Evolutionary conservation across 2,797 vertebrate genomes (phyloP), one percentile per base, ranked within the genome.

Genomic region (Bucorvus abyssinicus): DNA sequence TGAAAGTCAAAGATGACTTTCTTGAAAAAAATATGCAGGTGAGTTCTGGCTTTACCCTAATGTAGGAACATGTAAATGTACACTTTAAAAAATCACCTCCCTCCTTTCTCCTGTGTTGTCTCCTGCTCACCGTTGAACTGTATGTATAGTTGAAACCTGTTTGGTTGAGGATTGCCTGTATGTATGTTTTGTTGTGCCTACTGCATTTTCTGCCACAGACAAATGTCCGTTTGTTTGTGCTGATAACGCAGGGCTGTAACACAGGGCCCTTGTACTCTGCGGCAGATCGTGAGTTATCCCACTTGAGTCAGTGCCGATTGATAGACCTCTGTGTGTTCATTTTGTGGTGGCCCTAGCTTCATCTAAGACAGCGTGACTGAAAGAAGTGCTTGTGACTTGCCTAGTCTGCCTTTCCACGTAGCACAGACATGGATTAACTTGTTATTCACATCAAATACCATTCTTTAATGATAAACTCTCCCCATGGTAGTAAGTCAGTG

Each of bases 281-380:
- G 52, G 53, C 60, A 67, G 27, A 67, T 32, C 6, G 27, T 11
- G 19, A 74, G 23, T 83, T 14, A 34, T 13, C 42, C 34, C 32
- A 12, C 16, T 67, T 61, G 40, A 63, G 12, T 38, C n/a, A 56
- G 32, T 53, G 53, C 9, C 75, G 53, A 23, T 89, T 53, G 80
- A 47, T 57, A 12, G 1, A 15, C 2, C 55, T 29, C 49, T 16
- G 1, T 42, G 6, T 30, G 4, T 75, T 56, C 61, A 18, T 74
- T 83, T n/a, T 84, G 8, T 73, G 32, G 4, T 55, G 30, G 12
- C 40, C 47, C 8, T 57, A 55, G 29, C 30, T 27, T 95, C 30
- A 40, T 24, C 6, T 60, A 18, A 75, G 69, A 38, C 44, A 20
- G 15, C 59, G 44, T 20, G n/a, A 53, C 27, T 0, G 0, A 40